Evolutionary conservation across 2,113 vertebrate species (phyloP).

Genomic region (Thamnaconus septentrionalis): DNA sequence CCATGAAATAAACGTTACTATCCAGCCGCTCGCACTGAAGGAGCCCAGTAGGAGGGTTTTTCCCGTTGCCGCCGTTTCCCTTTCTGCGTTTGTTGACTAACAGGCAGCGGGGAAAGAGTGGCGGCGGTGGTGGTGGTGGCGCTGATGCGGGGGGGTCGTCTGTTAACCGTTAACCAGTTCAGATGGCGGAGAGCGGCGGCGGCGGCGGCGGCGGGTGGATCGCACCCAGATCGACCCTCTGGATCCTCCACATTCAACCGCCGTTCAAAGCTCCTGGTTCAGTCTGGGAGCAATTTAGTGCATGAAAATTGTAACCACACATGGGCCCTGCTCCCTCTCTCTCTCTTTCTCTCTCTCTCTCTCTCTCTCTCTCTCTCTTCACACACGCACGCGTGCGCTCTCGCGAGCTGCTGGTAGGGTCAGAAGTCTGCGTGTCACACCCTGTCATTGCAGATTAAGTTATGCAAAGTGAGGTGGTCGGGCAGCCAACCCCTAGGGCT

Average conservation of each 20-base stretch:
- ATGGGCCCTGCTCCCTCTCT: constrained; percentile 61
- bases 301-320: constrained; percentile 93
- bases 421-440: constrained; percentile 88
- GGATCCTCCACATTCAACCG: constrained; percentile 45
- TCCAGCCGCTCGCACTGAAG: constrained; percentile 34
- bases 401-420: constrained; percentile 76
- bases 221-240: constrained; percentile 56
- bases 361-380: constrained; percentile 4
- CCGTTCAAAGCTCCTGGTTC: constrained; percentile 49
- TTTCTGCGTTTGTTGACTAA: too few relatives aligned
- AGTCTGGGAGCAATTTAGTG: constrained; percentile 89
- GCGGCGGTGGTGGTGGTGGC: too few relatives aligned
- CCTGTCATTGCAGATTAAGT: constrained; percentile 99
- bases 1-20: constrained; percentile 66
- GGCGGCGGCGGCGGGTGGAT: constrained; percentile 44
- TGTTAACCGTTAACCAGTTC: constrained; percentile 60
- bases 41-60: constrained; percentile 30
- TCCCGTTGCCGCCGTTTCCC: too few relatives aligned
- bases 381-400: constrained; percentile 27
- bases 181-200: constrained; percentile 52
- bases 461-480: constrained; percentile 89
- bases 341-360: constrained; percentile 7
- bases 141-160: constrained; percentile 60
- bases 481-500: constrained; percentile 82
- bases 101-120: too few relatives aligned